Evolutionary conservation across 1,140 invertebrate species (phyloP).

Genomic region (Aporrectodea caliginosa): DNA sequence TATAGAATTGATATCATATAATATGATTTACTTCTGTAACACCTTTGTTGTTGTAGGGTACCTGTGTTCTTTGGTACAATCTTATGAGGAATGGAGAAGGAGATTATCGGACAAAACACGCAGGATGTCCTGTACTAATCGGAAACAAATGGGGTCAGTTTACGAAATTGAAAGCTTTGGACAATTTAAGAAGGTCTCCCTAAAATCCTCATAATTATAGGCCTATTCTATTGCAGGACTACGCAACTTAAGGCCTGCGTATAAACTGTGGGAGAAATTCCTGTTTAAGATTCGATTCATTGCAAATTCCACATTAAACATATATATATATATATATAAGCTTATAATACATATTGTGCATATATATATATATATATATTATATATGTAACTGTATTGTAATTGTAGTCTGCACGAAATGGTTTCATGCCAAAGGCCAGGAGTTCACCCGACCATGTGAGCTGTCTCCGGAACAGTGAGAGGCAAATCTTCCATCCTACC

Average conservation of each 20-base stretch:
- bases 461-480: slow-evolving; percentile 16
- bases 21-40: too few relatives aligned
- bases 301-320: neutral
- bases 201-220: neutral
- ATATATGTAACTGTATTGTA: neutral
- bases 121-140: slow-evolving; percentile 87
- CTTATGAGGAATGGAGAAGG: slow-evolving; percentile 80
- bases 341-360: neutral
- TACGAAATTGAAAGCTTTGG: neutral
- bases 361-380: neutral
- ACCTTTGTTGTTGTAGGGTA: neutral
- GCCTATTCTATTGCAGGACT: neutral
- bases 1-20: too few relatives aligned
- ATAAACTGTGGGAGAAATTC: neutral
- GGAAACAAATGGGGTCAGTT: slow-evolving; percentile 76
- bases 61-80: slow-evolving; percentile 90
- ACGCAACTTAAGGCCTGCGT: neutral
- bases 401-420: slow-evolving; percentile 93
- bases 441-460: slow-evolving; percentile 74
- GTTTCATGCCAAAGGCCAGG: slow-evolving; percentile 93
- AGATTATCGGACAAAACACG: slow-evolving; percentile 81
- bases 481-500: too few relatives aligned
- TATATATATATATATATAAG: neutral
- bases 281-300: neutral
- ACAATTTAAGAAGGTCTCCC: neutral